These are phyloP conservation scores for Diplogasteroides magnus DNA, from an alignment of 1,140 invertebrate species.

Conservation along the genomic window DNA sequence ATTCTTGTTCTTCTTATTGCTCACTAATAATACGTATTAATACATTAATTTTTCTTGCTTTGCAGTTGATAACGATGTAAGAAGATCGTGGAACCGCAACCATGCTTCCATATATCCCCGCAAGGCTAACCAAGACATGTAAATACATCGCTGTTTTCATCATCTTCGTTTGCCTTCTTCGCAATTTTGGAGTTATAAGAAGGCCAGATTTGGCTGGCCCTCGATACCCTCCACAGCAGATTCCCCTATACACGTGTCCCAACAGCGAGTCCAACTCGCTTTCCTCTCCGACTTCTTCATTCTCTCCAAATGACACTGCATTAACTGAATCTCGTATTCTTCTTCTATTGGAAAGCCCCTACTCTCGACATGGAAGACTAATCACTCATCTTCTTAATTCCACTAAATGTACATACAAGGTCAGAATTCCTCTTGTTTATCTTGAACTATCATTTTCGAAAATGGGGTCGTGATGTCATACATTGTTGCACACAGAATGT, in stretches of 20 bases:
- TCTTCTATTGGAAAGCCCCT: constrained; percentile 10
- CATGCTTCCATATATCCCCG: not conserved
- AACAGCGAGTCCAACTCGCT: not conserved
- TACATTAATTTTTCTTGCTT: too few relatives aligned
- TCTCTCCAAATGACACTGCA: not conserved
- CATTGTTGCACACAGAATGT: not conserved
- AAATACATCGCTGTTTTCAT: not conserved
- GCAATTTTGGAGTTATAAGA: not conserved
- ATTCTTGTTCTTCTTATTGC: too few relatives aligned
- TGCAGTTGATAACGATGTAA: too few relatives aligned
- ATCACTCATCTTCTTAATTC: constrained; percentile 4
- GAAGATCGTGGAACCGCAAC: too few relatives aligned
- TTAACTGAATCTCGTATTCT: constrained; percentile 14
- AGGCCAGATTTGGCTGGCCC: not conserved
- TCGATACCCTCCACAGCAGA: not conserved
- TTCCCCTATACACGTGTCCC: too few relatives aligned
- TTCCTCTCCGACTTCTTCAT: not conserved
- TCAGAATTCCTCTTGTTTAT: not conserved
- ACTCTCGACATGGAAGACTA: constrained; percentile 13
- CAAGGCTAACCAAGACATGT: not conserved
- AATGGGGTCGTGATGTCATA: constrained; percentile 2
- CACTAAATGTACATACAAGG: not conserved
- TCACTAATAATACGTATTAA: too few relatives aligned
- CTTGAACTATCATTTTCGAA: constrained; percentile 10
- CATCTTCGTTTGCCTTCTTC: not conserved